phyloP scores from a whole-genome alignment of 1,140 invertebrate species.

The Cydia pomonella region DNA sequence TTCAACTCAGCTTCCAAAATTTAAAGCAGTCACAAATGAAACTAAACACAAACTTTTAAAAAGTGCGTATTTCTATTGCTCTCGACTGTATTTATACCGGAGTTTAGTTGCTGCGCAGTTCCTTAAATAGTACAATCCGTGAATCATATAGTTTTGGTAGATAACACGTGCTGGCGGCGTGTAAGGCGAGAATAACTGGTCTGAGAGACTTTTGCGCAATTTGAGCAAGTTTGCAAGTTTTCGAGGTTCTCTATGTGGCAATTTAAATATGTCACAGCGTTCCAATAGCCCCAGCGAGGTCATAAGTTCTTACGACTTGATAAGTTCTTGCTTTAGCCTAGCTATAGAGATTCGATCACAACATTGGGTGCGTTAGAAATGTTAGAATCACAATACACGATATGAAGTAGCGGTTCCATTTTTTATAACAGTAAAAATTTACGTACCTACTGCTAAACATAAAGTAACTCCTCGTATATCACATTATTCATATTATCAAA shows the following conservation, averaged over 20 bases:
- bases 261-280: not conserved
- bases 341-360: not conserved
- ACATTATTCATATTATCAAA: no score
- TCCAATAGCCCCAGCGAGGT: not conserved
- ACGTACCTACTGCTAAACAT: no score
- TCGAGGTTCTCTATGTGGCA: not conserved
- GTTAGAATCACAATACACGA: no score
- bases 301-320: no score
- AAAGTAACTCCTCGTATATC: no score
- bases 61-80: not conserved
- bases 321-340: not conserved
- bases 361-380: no score
- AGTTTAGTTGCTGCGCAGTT: slow-evolving; percentile 10
- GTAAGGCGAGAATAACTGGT: not conserved
- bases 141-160: slow-evolving; percentile 14
- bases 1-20: not conserved
- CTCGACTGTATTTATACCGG: not conserved
- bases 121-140: slow-evolving; percentile 19
- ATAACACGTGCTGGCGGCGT: slow-evolving; percentile 1
- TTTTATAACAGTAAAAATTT: no score
- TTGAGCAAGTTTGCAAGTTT: not conserved
- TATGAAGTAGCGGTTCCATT: no score
- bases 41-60: not conserved
- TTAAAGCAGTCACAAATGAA: not conserved
- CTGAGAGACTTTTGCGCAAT: not conserved